Percentiles rank a stretch among this genome's conserved stretches.
phyloP scores from a whole-genome alignment of 2,888 invertebrate species.

The Cactoblastis cactorum region DNA sequence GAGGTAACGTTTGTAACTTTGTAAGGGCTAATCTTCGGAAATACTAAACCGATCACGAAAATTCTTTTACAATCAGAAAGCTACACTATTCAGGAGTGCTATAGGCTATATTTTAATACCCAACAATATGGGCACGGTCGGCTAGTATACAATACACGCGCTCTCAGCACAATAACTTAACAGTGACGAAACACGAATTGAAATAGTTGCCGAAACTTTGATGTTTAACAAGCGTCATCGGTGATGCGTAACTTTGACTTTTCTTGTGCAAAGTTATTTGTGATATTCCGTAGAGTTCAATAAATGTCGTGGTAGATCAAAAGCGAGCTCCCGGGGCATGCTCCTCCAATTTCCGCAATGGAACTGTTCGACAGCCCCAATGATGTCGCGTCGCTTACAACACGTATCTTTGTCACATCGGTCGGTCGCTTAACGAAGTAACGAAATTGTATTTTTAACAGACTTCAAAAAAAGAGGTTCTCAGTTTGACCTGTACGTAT shows the following conservation, averaged over 20 bases:
- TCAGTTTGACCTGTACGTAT: no score
- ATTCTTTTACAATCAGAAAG: no score
- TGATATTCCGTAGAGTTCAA: conserved; percentile 8
- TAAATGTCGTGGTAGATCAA: conserved; percentile 9
- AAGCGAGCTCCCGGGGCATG: neutral
- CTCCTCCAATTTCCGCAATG: conserved; percentile 12
- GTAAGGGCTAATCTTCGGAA: no score
- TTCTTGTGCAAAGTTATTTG: neutral
- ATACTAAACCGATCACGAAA: no score
- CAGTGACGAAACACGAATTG: neutral
- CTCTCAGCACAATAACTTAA: neutral
- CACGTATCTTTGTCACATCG: conserved; percentile 29
- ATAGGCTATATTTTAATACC: no score
- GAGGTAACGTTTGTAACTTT: no score
- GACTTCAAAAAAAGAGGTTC: no score
- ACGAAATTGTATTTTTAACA: neutral
- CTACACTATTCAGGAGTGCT: no score
- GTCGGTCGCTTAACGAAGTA: neutral
- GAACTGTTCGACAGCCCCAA: conserved; percentile 2
- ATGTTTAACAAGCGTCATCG: neutral
- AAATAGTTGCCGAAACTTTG: neutral
- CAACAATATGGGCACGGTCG: no score
- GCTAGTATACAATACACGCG: neutral
- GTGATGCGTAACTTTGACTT: neutral
- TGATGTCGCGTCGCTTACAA: conserved; percentile 10